These are phyloP conservation scores for Schrankia costaestrigalis DNA, from an alignment of 2,888 invertebrate species.

Conservation along the genomic window DNA sequence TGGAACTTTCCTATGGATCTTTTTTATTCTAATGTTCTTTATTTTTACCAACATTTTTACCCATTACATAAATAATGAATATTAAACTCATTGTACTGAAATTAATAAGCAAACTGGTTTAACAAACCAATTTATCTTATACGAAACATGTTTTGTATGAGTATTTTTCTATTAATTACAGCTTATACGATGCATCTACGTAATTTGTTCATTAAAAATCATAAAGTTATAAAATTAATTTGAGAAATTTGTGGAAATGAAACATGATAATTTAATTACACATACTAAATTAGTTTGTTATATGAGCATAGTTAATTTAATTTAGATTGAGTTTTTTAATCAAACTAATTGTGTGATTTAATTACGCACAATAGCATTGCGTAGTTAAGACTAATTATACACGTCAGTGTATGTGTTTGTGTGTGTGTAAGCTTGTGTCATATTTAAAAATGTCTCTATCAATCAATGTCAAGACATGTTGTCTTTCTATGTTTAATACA, in stretches of 20 bases:
- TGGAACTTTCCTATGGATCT: conserved; percentile 23
- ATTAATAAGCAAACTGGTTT: neutral
- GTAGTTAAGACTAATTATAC: conserved; percentile 27
- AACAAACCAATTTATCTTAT: neutral
- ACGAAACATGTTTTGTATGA: conserved; percentile 1
- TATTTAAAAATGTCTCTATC: no score
- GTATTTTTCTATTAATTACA: conserved; percentile 4
- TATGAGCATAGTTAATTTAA: conserved; percentile 44
- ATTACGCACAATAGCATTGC: conserved; percentile 34
- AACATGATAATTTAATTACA: conserved; percentile 31
- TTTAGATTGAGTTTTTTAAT: conserved; percentile 45
- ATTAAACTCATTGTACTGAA: neutral
- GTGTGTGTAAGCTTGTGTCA: no score
- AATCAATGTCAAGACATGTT: no score
- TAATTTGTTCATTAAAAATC: conserved; percentile 3
- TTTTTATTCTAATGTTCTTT: conserved; percentile 4
- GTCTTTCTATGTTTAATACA: no score
- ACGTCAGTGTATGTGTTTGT: no score
- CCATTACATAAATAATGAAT: neutral
- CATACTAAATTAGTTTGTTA: conserved; percentile 44
- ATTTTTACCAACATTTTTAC: conserved; percentile 2
- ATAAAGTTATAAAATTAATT: conserved; percentile 18
- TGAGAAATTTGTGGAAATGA: no score
- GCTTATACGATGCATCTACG: neutral
- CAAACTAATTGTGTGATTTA: conserved; percentile 48